phyloP scores from a whole-genome alignment of 1,140 invertebrate species.

The Drosophila serrata region DNA sequence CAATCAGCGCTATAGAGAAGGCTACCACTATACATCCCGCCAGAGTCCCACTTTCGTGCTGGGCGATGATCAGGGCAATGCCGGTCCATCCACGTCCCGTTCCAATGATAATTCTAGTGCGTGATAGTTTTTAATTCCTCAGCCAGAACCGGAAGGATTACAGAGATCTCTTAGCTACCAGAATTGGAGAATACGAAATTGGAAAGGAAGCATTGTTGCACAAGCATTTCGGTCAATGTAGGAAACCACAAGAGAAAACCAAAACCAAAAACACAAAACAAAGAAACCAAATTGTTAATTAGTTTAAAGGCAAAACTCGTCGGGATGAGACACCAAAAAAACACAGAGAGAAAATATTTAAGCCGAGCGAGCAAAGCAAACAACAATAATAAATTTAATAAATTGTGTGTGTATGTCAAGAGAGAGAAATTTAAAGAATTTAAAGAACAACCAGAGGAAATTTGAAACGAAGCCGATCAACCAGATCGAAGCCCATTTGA shows the following conservation, averaged over 20 bases:
- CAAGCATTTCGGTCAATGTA: constrained; percentile 66
- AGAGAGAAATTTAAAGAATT: constrained; percentile 77
- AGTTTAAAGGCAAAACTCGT: constrained; percentile 70
- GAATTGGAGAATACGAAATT: constrained; percentile 30
- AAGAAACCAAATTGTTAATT: constrained; percentile 77
- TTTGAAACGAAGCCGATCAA: constrained; percentile 51
- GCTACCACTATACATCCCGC: constrained; percentile 85
- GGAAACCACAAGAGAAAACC: constrained; percentile 14
- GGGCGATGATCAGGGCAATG: constrained; percentile 78
- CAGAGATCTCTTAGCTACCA: constrained; percentile 50
- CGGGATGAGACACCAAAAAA: constrained; percentile 36
- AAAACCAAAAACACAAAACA: constrained; percentile 9
- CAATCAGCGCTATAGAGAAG: constrained; percentile 85
- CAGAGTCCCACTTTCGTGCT: constrained; percentile 85
- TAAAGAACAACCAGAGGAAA: constrained; percentile 59
- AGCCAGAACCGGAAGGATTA: constrained; percentile 35
- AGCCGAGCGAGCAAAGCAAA: constrained; percentile 75
- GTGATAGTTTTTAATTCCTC: constrained; percentile 85
- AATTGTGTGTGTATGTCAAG: constrained; percentile 65
- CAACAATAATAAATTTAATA: constrained; percentile 84
- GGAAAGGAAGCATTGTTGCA: constrained; percentile 50
- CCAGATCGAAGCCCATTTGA: constrained; percentile 64
- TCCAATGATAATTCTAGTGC: constrained; percentile 86
- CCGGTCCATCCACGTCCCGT: constrained; percentile 85
- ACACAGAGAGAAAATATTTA: constrained; percentile 60